phyloP scores from a whole-genome alignment of 2,113 vertebrate species.

The Globicephala melas region DNA sequence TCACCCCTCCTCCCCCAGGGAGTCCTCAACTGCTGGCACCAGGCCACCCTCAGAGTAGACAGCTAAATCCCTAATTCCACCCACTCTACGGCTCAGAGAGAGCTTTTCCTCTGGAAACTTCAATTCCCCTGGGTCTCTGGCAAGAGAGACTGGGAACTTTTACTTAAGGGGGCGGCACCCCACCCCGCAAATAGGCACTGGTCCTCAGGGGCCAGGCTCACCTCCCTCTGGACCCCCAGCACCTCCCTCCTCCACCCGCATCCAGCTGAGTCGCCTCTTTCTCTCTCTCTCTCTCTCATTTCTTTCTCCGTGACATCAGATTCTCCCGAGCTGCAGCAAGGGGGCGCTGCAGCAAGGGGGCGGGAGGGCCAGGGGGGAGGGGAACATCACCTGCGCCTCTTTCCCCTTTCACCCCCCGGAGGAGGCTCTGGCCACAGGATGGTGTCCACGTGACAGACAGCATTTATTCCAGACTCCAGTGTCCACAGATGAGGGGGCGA shows the following conservation, averaged over 20 bases:
- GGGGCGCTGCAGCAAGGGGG: background rate
- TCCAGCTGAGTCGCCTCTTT: background rate
- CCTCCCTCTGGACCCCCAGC: background rate
- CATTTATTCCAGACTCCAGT: conserved; percentile 75
- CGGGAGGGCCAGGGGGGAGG: background rate
- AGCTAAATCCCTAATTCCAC: background rate
- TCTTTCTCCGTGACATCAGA: conserved; percentile 28
- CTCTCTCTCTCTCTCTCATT: background rate
- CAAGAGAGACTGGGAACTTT: background rate
- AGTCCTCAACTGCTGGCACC: background rate
- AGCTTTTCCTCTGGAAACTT: background rate
- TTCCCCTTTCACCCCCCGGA: background rate
- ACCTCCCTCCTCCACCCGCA: background rate
- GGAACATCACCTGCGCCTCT: background rate
- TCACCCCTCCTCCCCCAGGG: background rate
- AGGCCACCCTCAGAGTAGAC: background rate
- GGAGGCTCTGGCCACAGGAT: background rate
- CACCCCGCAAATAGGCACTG: background rate
- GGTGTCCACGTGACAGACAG: conserved; percentile 43
- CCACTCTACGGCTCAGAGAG: background rate
- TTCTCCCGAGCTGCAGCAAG: background rate
- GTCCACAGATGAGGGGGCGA: conserved; percentile 42
- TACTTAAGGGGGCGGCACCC: background rate
- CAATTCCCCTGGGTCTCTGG: background rate
- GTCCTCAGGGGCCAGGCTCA: background rate